A percentile compares a stretch with the other conserved stretches of the same genome.
Evolutionary conservation across 2,113 vertebrate species (phyloP).

Genomic region (Garra rufa): DNA sequence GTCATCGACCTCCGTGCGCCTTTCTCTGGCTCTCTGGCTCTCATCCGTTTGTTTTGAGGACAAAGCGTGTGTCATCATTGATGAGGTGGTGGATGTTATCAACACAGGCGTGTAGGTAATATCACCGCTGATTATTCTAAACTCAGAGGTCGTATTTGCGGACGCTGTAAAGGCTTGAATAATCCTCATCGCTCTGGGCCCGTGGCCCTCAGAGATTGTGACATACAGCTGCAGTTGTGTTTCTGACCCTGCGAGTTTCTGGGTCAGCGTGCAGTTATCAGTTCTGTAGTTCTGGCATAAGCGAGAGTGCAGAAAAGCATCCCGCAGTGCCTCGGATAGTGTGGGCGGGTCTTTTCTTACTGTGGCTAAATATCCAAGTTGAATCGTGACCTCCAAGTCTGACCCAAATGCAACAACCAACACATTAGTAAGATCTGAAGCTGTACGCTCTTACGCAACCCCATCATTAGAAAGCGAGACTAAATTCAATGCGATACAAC

Average conservation of each 20-base stretch:
- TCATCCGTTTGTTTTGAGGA: background rate
- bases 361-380: slow-evolving; percentile 18
- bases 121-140: background rate
- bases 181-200: slow-evolving; percentile 19
- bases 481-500: slow-evolving; percentile 9
- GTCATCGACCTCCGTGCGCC: slow-evolving; percentile 8
- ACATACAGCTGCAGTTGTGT: slow-evolving; percentile 1
- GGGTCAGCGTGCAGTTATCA: slow-evolving; percentile 39
- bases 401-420: slow-evolving; percentile 27
- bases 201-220: slow-evolving; percentile 19
- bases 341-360: background rate
- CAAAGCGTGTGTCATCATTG: background rate
- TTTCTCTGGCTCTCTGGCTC: slow-evolving; percentile 27
- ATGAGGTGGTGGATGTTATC: background rate
- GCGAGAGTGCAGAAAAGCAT: background rate
- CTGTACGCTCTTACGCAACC: background rate
- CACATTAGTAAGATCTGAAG: slow-evolving; percentile 26
- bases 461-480: slow-evolving; percentile 10
- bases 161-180: background rate
- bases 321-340: background rate
- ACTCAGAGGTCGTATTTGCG: background rate
- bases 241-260: slow-evolving; percentile 37
- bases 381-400: slow-evolving; percentile 31
- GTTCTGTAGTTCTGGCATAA: slow-evolving; percentile 16
- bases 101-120: background rate